A percentile compares a stretch with the other conserved stretches of the same genome.
phyloP scores from a whole-genome alignment of 2,888 invertebrate genomes.

The Capitulum mitella region DNA sequence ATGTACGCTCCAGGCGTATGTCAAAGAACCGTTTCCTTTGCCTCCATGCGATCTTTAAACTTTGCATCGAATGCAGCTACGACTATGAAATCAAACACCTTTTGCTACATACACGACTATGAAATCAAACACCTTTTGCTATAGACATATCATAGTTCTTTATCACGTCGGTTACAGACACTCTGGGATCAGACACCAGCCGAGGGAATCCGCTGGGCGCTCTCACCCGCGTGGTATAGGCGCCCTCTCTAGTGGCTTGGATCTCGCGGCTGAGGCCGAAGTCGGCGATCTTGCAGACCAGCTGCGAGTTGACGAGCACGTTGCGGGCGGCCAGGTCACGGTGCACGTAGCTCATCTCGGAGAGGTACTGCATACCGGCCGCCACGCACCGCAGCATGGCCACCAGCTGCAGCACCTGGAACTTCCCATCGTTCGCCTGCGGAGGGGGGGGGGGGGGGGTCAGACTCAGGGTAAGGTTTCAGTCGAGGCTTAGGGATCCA shows the following conservation, averaged over 20 bases:
- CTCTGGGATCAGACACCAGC: too few relatives aligned
- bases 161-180: too few relatives aligned
- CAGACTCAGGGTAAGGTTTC: background rate
- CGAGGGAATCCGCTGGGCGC: too few relatives aligned
- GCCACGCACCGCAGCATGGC: slow-evolving; percentile 97
- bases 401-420: slow-evolving; percentile 85
- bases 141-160: too few relatives aligned
- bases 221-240: slow-evolving; percentile 76
- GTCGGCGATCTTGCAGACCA: slow-evolving; percentile 98
- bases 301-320: slow-evolving; percentile 91
- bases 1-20: too few relatives aligned
- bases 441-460: background rate
- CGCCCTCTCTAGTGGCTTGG: slow-evolving; percentile 89
- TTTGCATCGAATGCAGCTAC: too few relatives aligned
- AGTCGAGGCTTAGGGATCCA: too few relatives aligned
- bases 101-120: too few relatives aligned
- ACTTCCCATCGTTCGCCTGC: slow-evolving; percentile 90
- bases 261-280: slow-evolving; percentile 96
- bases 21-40: too few relatives aligned
- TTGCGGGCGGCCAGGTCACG: slow-evolving; percentile 96
- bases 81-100: too few relatives aligned
- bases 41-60: too few relatives aligned
- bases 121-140: too few relatives aligned
- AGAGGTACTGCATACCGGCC: slow-evolving; percentile 96
- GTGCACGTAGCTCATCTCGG: slow-evolving; percentile 99